Evolutionary conservation across 2,113 vertebrate genomes (phyloP).

Genomic region (Corvus moneduloides): DNA sequence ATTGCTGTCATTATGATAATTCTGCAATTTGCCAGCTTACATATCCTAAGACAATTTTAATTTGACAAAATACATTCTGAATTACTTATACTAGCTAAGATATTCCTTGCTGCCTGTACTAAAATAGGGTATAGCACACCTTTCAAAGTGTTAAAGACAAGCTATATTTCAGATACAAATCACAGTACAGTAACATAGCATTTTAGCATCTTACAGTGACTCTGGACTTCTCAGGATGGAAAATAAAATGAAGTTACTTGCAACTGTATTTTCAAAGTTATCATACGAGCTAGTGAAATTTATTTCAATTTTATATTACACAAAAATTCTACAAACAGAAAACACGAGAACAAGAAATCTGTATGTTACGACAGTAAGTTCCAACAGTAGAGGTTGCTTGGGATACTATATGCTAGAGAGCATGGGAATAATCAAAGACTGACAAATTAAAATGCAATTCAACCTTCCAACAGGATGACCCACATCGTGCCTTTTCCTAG

Average conservation of each 20-base stretch:
- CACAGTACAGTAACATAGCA: not conserved
- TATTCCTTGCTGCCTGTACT: not conserved
- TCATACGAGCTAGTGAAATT: not conserved
- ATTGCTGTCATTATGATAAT: not conserved
- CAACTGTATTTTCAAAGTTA: not conserved
- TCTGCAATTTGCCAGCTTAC: not conserved
- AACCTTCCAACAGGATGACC: not conserved
- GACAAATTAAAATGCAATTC: not conserved
- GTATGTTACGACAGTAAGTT: not conserved
- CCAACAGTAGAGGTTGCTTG: not conserved
- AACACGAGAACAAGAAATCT: not conserved
- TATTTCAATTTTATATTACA: not conserved
- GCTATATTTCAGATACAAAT: not conserved
- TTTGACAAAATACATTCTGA: not conserved
- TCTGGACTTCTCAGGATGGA: not conserved
- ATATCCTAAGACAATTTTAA: not conserved
- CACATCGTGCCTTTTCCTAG: not conserved
- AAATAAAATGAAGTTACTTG: not conserved
- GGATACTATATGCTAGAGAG: not conserved
- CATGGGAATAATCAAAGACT: not conserved
- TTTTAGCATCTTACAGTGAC: not conserved
- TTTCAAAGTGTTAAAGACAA: not conserved
- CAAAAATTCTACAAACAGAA: not conserved
- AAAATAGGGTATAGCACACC: not conserved
- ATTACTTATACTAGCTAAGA: not conserved